Base-by-base conservation (phyloP, 1,140 invertebrate genomes). In the Scaptodrosophila lebanonensis region DNA sequence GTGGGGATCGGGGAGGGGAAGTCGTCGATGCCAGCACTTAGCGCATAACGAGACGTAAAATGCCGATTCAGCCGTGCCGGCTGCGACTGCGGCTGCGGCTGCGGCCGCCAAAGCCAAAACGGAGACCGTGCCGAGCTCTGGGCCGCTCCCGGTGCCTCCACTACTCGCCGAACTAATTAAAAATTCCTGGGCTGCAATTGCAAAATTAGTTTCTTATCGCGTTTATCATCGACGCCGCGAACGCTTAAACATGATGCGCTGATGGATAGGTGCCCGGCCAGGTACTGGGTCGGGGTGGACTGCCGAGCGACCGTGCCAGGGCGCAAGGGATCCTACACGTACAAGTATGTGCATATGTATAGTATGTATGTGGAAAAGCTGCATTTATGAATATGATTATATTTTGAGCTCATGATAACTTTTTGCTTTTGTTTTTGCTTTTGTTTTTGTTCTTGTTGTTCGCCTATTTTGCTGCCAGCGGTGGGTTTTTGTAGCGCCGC, bases 181-280 rank as follows among this genome's bases (percentile, higher is more conserved):
- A 84, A 84, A 84, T 84, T 84, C 82, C 58, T 68, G 51, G 54
- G 69, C 66, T 58, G 66, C 82, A 84, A 84, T 82, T 79, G 69
- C 75, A 66, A 84, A 84, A 84, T 84, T 84, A 67, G 79, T 68
- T 83, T 75, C 79, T 84, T 84, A 84, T 84, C 82, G 76, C 53
- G 67, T 71, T 83, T 84, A 84, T 84, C 70, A 84, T 84, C 82
- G 69, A 79, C 75, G 66, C 72, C 66, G 79, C 75, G 69, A 79
- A 84, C 62, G 53, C 65, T 71, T 62, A 45, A 68, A 73, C 61
- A 69, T 84, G 79, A 84, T 84, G 79, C 69, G 69, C 70, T 84
- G 79, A 84, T 82, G 79, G 77, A 82, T 84, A 84, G 73, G 62
- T 84, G 79, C 66, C 56, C 17, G 51, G 66, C 45, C 66, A 39